Evolutionary conservation across 2,113 vertebrate genomes (phyloP), one percentile per base, ranked within the genome.

Genomic region (Pomatorhinus ruficollis): DNA sequence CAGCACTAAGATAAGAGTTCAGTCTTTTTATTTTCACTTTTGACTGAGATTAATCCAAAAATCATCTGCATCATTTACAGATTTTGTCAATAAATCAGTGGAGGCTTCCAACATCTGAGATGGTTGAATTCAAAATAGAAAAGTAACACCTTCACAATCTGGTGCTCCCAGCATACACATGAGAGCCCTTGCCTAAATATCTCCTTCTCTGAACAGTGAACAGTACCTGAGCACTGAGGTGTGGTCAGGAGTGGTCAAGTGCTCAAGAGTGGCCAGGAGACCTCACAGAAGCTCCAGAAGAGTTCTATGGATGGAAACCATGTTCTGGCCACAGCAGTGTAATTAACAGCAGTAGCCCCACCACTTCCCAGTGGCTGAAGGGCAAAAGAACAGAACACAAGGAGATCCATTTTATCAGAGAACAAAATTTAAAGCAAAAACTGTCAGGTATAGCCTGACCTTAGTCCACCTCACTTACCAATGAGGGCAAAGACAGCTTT

Each of bases 401-500:
- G 21, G 28, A 60, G 19, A 47, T 42, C 16, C 4, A 2, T 54
- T 87, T 64, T 25, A 50, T 40, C 66, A 80, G 23, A 70, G 31
- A 76, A 31, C 8, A 78, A 80, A 45, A 11, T 15, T 7, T 4
- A 35, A 78, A n/a, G 39, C 40, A 44, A 40, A 44, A 71, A 9
- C 22, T 61, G 39, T 45, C n/a, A 28, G 12, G 22, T 2, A 40
- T 15, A 61, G 19, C 27, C 56, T 56, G 42, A 30, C 18, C 42
- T 20, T 18, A 52, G 37, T 44, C 28, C 31, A 40, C 22, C 33
- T 33, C 31, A 94, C 98, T 98, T 87, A 99, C 99, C 99, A 52
- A 98, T 98, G 31, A 99, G 45, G 49, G 99, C 98, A 98, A 99
- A 99, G 70, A 96, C 82, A 75, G 98, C 83, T 50, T 98, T 59